These are phyloP conservation scores for Xiphophorus birchmanni DNA, from an alignment of 2,797 vertebrate genomes.

Conservation along the genomic window DNA sequence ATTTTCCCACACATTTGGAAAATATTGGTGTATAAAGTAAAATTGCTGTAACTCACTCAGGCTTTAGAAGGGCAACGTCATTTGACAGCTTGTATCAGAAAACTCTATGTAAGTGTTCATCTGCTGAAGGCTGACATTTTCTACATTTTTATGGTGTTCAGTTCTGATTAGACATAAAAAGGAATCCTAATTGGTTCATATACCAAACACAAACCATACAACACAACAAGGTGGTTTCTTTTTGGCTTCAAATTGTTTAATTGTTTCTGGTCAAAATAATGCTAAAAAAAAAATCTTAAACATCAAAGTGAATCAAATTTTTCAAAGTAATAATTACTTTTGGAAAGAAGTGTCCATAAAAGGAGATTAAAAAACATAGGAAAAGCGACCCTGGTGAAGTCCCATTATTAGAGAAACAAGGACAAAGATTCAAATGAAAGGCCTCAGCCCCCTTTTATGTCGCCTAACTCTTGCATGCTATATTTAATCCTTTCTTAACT, in stretches of 20 bases:
- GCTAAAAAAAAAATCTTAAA: background rate
- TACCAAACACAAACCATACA: conserved; percentile 33
- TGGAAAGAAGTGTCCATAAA: conserved; percentile 17
- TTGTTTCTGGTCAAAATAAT: too few relatives aligned
- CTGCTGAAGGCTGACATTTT: conserved; percentile 23
- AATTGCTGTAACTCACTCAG: conserved; percentile 5
- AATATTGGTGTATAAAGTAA: conserved; percentile 15
- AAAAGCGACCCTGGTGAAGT: conserved; percentile 24
- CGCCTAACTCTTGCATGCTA: conserved; percentile 48
- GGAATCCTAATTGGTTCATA: conserved; percentile 26
- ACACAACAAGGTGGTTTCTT: conserved; percentile 19
- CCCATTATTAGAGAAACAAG: conserved; percentile 43
- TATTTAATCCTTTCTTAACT: conserved; percentile 64
- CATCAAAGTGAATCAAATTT: background rate
- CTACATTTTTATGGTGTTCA: conserved; percentile 21
- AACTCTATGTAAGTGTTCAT: conserved; percentile 7
- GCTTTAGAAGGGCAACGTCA: conserved; percentile 11
- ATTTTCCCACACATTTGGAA: background rate
- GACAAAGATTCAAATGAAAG: conserved; percentile 40
- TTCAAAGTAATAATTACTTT: background rate
- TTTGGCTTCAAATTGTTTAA: conserved; percentile 5
- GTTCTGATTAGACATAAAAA: conserved; percentile 40
- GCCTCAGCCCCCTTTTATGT: conserved; percentile 54
- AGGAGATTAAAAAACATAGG: conserved; percentile 44
- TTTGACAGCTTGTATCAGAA: conserved; percentile 19